Conservation (phyloP, 1,140 invertebrate species). For the Manduca sexta region DNA sequence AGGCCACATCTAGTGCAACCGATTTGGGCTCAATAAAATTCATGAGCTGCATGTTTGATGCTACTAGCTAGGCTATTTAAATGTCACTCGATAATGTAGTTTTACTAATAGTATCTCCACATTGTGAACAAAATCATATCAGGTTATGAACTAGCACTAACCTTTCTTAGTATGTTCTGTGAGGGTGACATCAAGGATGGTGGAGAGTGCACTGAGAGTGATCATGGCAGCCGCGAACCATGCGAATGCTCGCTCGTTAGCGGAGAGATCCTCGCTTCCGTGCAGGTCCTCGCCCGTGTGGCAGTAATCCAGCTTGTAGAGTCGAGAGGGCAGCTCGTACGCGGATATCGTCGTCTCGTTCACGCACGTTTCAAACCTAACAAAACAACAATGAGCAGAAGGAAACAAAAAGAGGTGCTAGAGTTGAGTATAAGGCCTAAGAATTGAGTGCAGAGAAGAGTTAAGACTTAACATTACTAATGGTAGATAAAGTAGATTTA, state of each 20-base stretch:
- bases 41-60: no score
- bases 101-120: no score
- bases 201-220: conserved; percentile 39
- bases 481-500: neutral
- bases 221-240: conserved; percentile 29
- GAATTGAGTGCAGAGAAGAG: neutral
- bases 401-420: no score
- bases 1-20: no score
- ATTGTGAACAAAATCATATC: no score
- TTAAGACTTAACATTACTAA: neutral
- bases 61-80: no score
- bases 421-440: no score
- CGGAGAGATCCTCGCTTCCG: conserved; percentile 7
- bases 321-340: conserved; percentile 40
- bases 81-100: no score
- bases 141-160: conserved; percentile 20
- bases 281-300: conserved; percentile 11
- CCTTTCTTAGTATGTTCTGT: conserved; percentile 42
- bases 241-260: conserved; percentile 33
- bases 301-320: conserved; percentile 46
- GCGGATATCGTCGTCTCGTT: conserved; percentile 33
- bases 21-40: no score
- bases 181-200: conserved; percentile 37
- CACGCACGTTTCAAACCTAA: conserved; percentile 51
- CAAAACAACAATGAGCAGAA: no score